Base-by-base conservation (phyloP, 2,888 invertebrate genomes). In the Heteromyza rotundicornis region DNA sequence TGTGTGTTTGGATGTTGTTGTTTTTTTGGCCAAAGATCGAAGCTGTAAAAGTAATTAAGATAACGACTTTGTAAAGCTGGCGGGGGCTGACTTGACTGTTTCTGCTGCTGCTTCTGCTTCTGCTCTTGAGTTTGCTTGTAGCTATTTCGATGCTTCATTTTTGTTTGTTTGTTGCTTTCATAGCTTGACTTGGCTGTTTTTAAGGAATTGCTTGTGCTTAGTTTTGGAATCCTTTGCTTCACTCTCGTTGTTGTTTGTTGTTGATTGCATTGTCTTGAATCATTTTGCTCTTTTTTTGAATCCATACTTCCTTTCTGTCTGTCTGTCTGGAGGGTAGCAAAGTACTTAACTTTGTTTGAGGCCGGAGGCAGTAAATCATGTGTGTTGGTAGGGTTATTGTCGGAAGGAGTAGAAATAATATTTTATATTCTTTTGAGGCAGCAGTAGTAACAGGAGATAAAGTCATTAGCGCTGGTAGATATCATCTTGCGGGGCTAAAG, bases 31-130 rank as follows among this genome's bases (percentile, higher is more conserved):
- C 66, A 60, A 68, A 71, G 75, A 76, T 77, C 76, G 76, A 75
- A 73, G 75, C 75, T 73, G 70, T 75, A 75, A 72, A 77, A 76
- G 77, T 76, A 77, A 77, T 77, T 77, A 77, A 77, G 76, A 77
- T 77, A 77, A 77, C 75, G 75, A 77, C 73, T 77, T 77, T 73
- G 66, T 59, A 62, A 67, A 71, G 70, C 61, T 69, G 64, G 54
- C 64, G 65, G 59, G 68, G 20, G 54, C 51, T 56, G 57, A 50
- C 54, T 55, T 51, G 17, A 22, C 22, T 40, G 36, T 17, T 55
- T 3, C 22, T n/a, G 14, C 14, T n/a, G 51, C 10, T 23, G 36
- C 60, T 51, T 59, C 60, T 59, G 12, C 44, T 56, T 44, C 16
- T 27, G n/a, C 19, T 7, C 16, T 24, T n/a, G 55, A 24, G 32